Conservation (phyloP, 2,113 vertebrate species). For the Talpa occidentalis region DNA sequence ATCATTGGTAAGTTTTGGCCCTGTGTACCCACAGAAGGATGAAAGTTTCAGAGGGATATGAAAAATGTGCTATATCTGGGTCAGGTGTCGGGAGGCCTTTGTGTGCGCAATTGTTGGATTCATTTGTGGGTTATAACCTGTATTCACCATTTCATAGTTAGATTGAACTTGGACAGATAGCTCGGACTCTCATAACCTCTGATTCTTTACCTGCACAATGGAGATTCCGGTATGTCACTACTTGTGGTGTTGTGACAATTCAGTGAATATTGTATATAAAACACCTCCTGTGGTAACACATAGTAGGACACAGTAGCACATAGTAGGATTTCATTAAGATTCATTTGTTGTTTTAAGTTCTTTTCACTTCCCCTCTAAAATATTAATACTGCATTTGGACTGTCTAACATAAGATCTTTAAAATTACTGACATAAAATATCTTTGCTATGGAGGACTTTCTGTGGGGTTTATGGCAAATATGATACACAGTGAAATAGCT, state of each 20-base stretch:
- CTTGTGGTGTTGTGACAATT: neutral
- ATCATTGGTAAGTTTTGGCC: neutral
- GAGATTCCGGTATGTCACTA: neutral
- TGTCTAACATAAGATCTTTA: neutral
- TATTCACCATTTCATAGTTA: neutral
- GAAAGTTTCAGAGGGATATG: neutral
- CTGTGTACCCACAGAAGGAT: neutral
- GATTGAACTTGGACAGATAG: neutral
- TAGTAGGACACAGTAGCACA: neutral
- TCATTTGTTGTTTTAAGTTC: neutral
- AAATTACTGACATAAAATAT: neutral
- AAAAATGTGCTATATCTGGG: neutral
- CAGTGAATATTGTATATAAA: neutral
- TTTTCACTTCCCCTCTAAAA: neutral
- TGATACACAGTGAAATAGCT: neutral
- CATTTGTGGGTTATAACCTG: neutral
- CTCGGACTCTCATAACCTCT: neutral
- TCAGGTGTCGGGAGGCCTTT: neutral
- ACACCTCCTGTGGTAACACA: neutral
- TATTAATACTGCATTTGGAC: neutral
- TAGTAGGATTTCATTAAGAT: neutral
- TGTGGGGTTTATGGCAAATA: neutral
- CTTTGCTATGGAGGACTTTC: neutral
- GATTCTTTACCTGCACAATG: neutral
- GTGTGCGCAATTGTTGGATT: neutral